Evolutionary conservation across 2,113 vertebrate species (phyloP), one percentile per base, ranked within the genome.

Genomic region (Ornithorhynchus anatinus): DNA sequence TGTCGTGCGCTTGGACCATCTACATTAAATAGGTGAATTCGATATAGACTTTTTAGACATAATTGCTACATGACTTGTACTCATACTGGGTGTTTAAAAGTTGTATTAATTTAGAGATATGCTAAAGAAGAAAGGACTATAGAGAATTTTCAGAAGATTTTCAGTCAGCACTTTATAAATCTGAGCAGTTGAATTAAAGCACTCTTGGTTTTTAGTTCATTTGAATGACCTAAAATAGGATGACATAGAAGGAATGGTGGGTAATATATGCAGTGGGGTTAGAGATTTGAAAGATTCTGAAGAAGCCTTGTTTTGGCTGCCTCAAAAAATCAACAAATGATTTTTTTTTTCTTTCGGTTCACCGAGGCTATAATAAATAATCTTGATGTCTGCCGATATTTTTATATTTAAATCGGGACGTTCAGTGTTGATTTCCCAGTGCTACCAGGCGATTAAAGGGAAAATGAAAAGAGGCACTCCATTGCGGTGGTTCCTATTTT

Each of bases 401-500:
- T 44, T 45, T 54, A 35, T 54, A 62, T 5, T n/a, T 62, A 37
- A 61, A 40, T 62, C 39, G 61, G 77, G 45, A 78, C 75, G 75
- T 56, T 74, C 3, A 25, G 6, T 79, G 81, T n/a, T 75, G 54
- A 71, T 59, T 68, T 66, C 25, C 69, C 23, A 75, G 66, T 33
- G 47, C 37, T 36, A 53, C 20, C 56, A 65, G 61, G 63, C 48
- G 63, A 22, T 62, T 11, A 64, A 29, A 57, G 77, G 31, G 2
- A n/a, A 44, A 83, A 60, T 68, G 70, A 53, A 63, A 36, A 51
- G 38, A 11, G 60, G 33, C 35, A 67, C 8, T 5, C 59, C 7
- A 53, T 17, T 77, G 65, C 40, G 64, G 47, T 19, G 23, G 35
- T 54, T 69, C 71, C 16, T 59, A 84, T 84, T 69, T 75, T 59